Conservation (phyloP, 2,888 invertebrate species). For the Tryphoninae sp. region DNA sequence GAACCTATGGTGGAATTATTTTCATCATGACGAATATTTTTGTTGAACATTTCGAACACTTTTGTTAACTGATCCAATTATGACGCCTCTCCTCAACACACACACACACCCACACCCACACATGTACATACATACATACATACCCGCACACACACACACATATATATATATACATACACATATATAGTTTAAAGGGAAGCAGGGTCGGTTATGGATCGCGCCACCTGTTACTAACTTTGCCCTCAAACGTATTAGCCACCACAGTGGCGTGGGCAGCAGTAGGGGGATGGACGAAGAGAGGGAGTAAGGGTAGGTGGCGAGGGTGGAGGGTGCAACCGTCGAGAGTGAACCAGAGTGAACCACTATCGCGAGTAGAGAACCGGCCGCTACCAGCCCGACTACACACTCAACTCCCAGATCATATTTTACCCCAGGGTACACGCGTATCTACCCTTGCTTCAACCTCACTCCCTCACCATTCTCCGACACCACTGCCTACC, state of each 20-base stretch:
- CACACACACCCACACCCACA: neutral
- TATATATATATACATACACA: neutral
- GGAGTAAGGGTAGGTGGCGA: neutral
- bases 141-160: too few relatives aligned
- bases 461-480: slow-evolving; percentile 19
- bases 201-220: slow-evolving; percentile 77
- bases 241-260: slow-evolving; percentile 78
- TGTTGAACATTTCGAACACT: too few relatives aligned
- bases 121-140: neutral
- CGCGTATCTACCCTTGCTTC: slow-evolving; percentile 46
- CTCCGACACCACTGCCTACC: slow-evolving; percentile 44
- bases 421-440: slow-evolving; percentile 75
- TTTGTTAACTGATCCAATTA: too few relatives aligned
- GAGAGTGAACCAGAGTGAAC: slow-evolving; percentile 30
- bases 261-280: slow-evolving; percentile 40
- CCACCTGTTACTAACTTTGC: slow-evolving; percentile 80
- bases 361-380: slow-evolving; percentile 33
- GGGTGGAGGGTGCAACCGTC: slow-evolving; percentile 27
- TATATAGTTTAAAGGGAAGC: slow-evolving; percentile 7
- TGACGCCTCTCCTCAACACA: too few relatives aligned
- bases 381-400: slow-evolving; percentile 68
- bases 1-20: neutral
- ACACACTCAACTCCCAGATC: slow-evolving; percentile 75
- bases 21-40: too few relatives aligned
- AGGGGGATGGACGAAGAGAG: slow-evolving; percentile 19